Evolutionary conservation across 2,113 vertebrate genomes (phyloP).

Genomic region (Spheniscus mendiculus): DNA sequence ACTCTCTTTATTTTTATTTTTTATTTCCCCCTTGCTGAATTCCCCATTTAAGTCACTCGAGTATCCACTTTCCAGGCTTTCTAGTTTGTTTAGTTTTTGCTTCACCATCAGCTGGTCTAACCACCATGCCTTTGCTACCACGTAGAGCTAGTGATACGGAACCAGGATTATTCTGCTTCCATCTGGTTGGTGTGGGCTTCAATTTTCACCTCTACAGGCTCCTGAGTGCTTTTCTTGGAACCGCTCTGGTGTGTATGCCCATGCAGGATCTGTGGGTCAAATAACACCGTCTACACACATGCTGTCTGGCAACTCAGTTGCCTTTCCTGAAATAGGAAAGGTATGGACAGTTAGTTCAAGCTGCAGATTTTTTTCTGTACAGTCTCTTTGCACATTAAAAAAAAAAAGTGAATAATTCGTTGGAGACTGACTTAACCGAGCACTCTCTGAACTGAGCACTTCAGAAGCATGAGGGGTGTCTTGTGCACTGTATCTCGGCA

Average conservation of each 20-base stretch:
- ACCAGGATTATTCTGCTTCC: neutral
- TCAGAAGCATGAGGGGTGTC: accelerated
- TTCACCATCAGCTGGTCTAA: neutral
- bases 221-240: neutral
- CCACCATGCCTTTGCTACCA: neutral
- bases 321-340: neutral
- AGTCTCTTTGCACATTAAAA: neutral
- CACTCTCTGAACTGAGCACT: neutral
- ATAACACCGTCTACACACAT: accelerated
- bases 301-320: neutral
- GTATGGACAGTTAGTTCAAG: neutral
- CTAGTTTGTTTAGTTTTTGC: neutral
- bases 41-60: neutral
- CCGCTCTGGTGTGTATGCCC: neutral
- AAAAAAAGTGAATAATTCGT: neutral
- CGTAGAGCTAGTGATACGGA: neutral
- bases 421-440: neutral
- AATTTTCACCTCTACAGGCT: neutral
- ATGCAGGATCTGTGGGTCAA: neutral
- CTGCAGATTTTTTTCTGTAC: neutral
- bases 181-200: neutral
- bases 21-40: accelerated
- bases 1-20: neutral
- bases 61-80: neutral
- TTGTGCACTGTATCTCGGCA: accelerated